Percentiles rank a stretch among this genome's conserved stretches.
Evolutionary conservation across 1,140 invertebrate genomes (phyloP).

Genomic region (Trachymyrmex septentrionalis): DNA sequence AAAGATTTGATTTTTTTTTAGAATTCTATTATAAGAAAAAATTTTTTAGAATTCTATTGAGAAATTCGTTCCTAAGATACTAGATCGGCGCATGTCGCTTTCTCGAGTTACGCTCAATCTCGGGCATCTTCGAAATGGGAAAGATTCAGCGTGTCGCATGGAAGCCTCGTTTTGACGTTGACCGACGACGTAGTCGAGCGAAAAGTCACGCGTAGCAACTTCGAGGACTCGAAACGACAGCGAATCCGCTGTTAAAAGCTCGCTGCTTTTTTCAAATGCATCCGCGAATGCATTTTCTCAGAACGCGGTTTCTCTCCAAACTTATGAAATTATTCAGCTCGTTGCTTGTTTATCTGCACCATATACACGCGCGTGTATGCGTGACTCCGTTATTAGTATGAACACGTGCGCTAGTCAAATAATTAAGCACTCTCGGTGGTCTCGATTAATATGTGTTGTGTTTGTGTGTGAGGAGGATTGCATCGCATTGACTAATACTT

Average conservation of each 20-base stretch:
- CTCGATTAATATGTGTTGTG: neutral
- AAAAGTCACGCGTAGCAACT: constrained; percentile 65
- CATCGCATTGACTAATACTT: constrained; percentile 9
- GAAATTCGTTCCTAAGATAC: neutral
- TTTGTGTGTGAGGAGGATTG: neutral
- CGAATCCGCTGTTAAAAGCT: constrained; percentile 70
- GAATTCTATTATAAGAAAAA: neutral
- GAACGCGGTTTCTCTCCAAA: constrained; percentile 29
- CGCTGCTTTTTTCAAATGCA: constrained; percentile 33
- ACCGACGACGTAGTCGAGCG: constrained; percentile 6
- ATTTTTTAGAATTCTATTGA: neutral
- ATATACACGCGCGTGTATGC: neutral
- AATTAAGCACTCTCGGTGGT: constrained; percentile 27
- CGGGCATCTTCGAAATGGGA: neutral
- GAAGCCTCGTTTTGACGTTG: constrained; percentile 25
- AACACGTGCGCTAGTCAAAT: constrained; percentile 14
- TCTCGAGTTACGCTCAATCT: constrained; percentile 26
- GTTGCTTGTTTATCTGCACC: constrained; percentile 18
- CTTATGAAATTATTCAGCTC: constrained; percentile 14
- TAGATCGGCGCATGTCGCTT: neutral
- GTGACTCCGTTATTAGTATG: constrained; percentile 12
- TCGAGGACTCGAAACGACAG: constrained; percentile 10
- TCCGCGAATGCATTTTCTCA: constrained; percentile 31
- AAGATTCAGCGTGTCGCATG: neutral
- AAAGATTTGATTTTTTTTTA: neutral